Evolutionary conservation across 2,113 vertebrate species (phyloP), one percentile per base, ranked within the genome.

Genomic region (Oophaga pumilio): DNA sequence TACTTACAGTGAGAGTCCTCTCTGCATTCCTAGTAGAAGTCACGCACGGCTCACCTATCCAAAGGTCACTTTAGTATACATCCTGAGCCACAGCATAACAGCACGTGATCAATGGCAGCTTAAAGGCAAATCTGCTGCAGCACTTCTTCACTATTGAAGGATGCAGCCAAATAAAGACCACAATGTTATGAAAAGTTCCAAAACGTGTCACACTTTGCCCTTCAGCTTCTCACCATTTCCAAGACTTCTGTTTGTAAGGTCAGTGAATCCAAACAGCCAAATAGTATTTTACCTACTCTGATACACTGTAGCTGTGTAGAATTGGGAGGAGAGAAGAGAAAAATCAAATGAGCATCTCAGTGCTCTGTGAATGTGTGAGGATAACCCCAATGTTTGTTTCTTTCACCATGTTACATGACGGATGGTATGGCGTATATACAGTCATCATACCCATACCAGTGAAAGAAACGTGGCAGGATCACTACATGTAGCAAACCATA

Each of bases 21-120:
- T 26, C 7, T 50, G 26, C 84, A 86, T 78, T 86, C 85, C 85
- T 66, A 52, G 57, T 8, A 14, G 50, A 57, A 66, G 26, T 85
- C 22, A 50, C 43, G 49, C 74, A 60, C 17, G 74, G 13, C 84
- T 86, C 60, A 79, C 74, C 85, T 79, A 78, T 50, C 59, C 85
- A 78, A 78, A 86, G 76, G 76, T 78, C 60, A 68, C 80, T 2
- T 8, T 6, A 20, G 24, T 57, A 14, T 53, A 53, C 20, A 24
- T 14, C 13, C 50, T 24, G 8, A n/a, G 26, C 22, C 12, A 50
- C 20, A 24, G 8, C 62, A 18, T 62, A 62, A 71, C 68, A 33
- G 12, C 68, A 6, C 0, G 12, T 53, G 43, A n/a, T 56, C 50
- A 56, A 26, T 28, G n/a, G 76, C 22, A 28, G 76, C 49, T 76